Evolutionary conservation across 2,888 invertebrate genomes (phyloP).

Genomic region (Iphiclides podalirius): DNA sequence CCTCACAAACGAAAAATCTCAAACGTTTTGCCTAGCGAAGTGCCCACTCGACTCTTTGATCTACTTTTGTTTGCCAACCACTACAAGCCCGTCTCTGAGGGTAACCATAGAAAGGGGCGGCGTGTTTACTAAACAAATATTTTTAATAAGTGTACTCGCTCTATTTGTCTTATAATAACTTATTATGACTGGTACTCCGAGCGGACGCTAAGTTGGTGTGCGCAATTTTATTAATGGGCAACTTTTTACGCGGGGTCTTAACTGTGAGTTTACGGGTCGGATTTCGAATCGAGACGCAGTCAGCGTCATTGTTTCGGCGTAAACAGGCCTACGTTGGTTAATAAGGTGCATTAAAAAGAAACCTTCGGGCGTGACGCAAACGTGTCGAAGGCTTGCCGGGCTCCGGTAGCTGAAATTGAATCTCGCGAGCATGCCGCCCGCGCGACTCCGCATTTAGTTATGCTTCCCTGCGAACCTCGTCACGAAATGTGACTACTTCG

Average conservation of each 20-base stretch:
- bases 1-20: constrained; percentile 10
- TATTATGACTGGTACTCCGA: constrained; percentile 43
- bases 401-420: constrained; percentile 69
- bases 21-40: constrained; percentile 16
- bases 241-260: constrained; percentile 19
- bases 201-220: constrained; percentile 16
- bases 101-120: constrained; percentile 40
- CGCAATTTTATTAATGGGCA: constrained; percentile 20
- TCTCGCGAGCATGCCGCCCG: constrained; percentile 58
- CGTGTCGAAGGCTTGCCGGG: constrained; percentile 37
- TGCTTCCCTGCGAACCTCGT: constrained; percentile 43
- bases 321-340: constrained; percentile 57
- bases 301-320: constrained; percentile 48
- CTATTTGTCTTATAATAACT: constrained; percentile 60
- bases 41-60: constrained; percentile 54
- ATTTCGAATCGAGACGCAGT: constrained; percentile 47
- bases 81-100: constrained; percentile 46
- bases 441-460: constrained; percentile 57
- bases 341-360: constrained; percentile 63
- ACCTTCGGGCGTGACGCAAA: too few relatives aligned
- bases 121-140: constrained; percentile 66
- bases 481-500: background rate
- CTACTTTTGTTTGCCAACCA: constrained; percentile 56
- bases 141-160: constrained; percentile 59
- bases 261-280: constrained; percentile 40